Evolutionary conservation across 2,113 vertebrate species (phyloP), one percentile per base, ranked within the genome.

Genomic region (Polypterus senegalus): DNA sequence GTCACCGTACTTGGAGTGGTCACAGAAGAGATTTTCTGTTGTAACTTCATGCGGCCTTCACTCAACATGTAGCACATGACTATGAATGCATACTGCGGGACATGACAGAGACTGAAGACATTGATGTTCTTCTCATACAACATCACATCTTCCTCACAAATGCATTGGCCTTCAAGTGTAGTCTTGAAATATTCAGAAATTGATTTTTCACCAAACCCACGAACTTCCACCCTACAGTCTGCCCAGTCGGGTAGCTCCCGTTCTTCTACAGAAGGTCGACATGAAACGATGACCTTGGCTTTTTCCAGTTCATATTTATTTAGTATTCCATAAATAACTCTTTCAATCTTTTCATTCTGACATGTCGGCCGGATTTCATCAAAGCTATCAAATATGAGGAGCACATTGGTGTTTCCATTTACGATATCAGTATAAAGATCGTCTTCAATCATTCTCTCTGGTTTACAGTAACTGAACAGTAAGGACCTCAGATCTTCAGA

Each of bases 31-130:
- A 27, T 27, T 27, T 27, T 27, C 27, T 27, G 27, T 27, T 27
- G 27, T 27, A 27, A 27, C 27, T 27, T 27, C 0, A 49, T 7
- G 49, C 8, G 5, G 1, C 4, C 52, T 5, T 44, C 51, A 54
- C 58, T 68, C 2, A 5, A 27, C 8, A 71, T 44, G 5, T 44
- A 70, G 48, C 5, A 43, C 7, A 49, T 59, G 27, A 68, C 52
- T 62, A 73, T 68, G 9, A 63, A 63, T 1, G 66, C 71, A 62
- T 73, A 70, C 60, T 70, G 9, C 4, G 71, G 71, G 4, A 70
- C 69, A 49, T 73, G 66, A 5, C 71, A 70, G 27, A 73, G 71
- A 60, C 64, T 73, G 54, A 70, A 49, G 49, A 73, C 63, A 44
- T 69, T 66, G n/a, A 62, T 54, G 49, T 73, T 70, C 10, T 66